Conservation (phyloP, 2,113 vertebrate species). For the Microtus ochrogaster region DNA sequence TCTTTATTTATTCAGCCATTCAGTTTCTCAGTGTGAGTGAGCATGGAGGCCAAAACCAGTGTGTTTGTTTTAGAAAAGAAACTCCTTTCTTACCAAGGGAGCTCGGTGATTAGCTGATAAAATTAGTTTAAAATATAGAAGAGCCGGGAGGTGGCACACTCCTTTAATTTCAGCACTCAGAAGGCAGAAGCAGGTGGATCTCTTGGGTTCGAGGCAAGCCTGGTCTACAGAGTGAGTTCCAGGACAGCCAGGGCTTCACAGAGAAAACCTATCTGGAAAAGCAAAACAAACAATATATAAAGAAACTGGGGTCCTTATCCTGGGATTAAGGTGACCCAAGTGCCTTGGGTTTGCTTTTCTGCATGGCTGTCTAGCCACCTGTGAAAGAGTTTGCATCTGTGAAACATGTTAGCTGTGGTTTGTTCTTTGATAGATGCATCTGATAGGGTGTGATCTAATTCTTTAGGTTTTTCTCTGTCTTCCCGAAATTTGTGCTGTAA, state of each 20-base stretch:
- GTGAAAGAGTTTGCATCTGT: background rate
- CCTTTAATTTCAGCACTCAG: background rate
- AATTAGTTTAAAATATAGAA: background rate
- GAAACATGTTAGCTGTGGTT: background rate
- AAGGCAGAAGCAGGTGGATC: background rate
- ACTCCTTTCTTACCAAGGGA: background rate
- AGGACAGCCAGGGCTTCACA: background rate
- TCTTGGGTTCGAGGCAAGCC: background rate
- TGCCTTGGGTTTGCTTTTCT: background rate
- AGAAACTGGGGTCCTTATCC: background rate
- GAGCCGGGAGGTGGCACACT: background rate
- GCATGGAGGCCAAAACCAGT: background rate
- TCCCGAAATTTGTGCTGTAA: background rate
- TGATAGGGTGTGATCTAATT: conserved; percentile 5
- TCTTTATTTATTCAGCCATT: conserved; percentile 28
- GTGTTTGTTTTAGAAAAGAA: background rate
- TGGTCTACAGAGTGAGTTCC: background rate
- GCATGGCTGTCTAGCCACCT: background rate
- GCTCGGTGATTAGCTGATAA: background rate
- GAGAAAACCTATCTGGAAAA: background rate
- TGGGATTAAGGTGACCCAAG: background rate
- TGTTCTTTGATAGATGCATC: background rate
- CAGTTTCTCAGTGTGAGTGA: background rate
- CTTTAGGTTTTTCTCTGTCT: background rate
- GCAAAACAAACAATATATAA: background rate